Evolutionary conservation across 2,113 vertebrate genomes (phyloP), one percentile per base, ranked within the genome.

Genomic region (Brachirus orientalis): DNA sequence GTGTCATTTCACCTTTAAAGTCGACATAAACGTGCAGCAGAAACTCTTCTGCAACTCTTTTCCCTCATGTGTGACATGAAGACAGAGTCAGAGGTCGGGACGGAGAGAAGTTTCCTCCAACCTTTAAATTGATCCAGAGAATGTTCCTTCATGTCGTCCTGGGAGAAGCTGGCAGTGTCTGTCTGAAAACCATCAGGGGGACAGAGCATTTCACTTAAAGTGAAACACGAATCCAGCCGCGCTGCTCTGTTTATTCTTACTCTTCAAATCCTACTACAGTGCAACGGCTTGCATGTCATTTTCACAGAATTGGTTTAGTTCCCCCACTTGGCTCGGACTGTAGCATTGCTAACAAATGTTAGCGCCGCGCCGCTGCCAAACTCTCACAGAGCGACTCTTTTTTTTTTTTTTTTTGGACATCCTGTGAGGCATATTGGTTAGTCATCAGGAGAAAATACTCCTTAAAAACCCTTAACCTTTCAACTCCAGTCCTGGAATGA

Each of bases 311-410:
- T 64, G 73, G 63, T 84, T 75, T 35, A 40, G 73, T 82, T 84
- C 71, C 79, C n/a, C 67, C 50, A 8, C 28, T 76, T 80, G 65
- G 84, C 64, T 68, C 18, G 3, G 33, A 68, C 65, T 10, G 28
- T 28, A 56, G 53, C 77, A 66, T 72, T 45, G 71, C 76, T 63
- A 80, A 72, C 74, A 79, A 80, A 73, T 68, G 73, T 77, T 70
- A 75, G 72, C 57, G 2, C 56, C 41, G 13, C 52, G 35, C 6
- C 0, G 18, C 54, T 71, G 73, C 81, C 73, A 82, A 28, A 65
- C 36, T 70, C 75, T 62, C 63, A n/a, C n/a, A n/a, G n/a, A 65
- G 8, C 36, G 57, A 77, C 63, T 38, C 44, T 33, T 78, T 63
- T 64, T 28, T 6, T 28, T 6, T 28, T 28, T 28, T 28, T 28